phyloP scores from a whole-genome alignment of 2,888 invertebrate species.

The Perithous albicinctus region DNA sequence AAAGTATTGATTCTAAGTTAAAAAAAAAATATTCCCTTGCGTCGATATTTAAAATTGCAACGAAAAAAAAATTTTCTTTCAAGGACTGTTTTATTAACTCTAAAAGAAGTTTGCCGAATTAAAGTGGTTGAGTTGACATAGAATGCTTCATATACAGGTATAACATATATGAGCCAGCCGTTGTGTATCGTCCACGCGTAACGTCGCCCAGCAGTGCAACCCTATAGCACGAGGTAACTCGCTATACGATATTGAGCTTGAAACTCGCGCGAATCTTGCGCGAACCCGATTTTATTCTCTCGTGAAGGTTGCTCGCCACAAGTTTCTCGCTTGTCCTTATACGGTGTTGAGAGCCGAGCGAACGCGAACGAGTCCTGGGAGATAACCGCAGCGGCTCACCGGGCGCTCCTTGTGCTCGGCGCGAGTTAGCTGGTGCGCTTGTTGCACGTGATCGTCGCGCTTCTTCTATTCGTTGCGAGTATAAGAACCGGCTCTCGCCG shows the following conservation, averaged over 20 bases:
- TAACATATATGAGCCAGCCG: not conserved
- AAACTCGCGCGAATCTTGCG: conserved; percentile 49
- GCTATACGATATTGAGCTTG: conserved; percentile 29
- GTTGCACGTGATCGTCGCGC: conserved; percentile 12
- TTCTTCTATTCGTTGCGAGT: not conserved
- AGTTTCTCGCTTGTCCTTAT: conserved; percentile 70
- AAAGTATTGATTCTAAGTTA: no score
- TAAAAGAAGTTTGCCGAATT: no score
- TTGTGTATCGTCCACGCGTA: not conserved
- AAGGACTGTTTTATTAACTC: no score
- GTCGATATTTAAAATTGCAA: no score
- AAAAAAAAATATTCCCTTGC: no score
- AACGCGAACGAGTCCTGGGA: conserved; percentile 58
- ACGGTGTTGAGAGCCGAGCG: conserved; percentile 59
- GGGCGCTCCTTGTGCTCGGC: conserved; percentile 48
- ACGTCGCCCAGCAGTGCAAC: not conserved
- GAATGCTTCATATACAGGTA: not conserved
- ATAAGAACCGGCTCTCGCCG: conserved; percentile 17
- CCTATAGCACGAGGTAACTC: no score
- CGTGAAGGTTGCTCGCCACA: conserved; percentile 52
- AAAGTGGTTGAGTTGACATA: no score
- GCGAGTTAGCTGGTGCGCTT: not conserved
- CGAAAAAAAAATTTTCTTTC: no score
- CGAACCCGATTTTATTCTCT: conserved; percentile 47
- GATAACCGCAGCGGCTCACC: conserved; percentile 58